These are phyloP conservation scores for Pipistrellus nathusii DNA, from an alignment of 2,797 vertebrate species.

Conservation along the genomic window DNA sequence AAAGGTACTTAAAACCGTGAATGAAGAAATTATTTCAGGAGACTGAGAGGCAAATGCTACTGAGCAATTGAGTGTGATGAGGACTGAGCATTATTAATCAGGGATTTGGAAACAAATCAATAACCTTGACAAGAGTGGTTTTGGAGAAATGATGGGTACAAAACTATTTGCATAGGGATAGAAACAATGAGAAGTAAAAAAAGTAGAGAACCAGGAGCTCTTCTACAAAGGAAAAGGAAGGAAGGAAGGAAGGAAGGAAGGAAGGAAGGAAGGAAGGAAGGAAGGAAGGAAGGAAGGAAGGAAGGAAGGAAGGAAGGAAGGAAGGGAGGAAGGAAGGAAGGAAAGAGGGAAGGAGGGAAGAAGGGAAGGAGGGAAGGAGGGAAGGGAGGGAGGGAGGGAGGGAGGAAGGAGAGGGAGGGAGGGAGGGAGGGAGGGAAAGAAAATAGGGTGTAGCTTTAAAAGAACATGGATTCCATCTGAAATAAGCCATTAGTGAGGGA, in stretches of 20 bases:
- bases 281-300: too few species aligned
- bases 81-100: neutral
- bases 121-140: neutral
- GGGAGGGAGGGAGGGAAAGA: neutral
- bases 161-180: neutral
- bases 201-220: neutral
- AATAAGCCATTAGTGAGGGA: neutral
- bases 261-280: too few species aligned
- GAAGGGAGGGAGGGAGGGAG: too few species aligned
- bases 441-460: neutral
- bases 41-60: neutral
- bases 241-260: neutral
- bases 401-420: neutral
- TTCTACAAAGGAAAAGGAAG: neutral
- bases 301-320: too few species aligned
- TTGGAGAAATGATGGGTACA: neutral
- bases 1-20: neutral
- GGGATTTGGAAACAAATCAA: slow-evolving; percentile 14
- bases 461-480: neutral
- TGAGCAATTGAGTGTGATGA: neutral
- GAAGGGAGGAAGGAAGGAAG: neutral
- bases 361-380: too few species aligned
- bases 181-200: neutral
- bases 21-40: slow-evolving; percentile 37
- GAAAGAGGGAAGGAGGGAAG: neutral